Conservation (phyloP, 2,113 vertebrate species). For the Otus sunia region DNA sequence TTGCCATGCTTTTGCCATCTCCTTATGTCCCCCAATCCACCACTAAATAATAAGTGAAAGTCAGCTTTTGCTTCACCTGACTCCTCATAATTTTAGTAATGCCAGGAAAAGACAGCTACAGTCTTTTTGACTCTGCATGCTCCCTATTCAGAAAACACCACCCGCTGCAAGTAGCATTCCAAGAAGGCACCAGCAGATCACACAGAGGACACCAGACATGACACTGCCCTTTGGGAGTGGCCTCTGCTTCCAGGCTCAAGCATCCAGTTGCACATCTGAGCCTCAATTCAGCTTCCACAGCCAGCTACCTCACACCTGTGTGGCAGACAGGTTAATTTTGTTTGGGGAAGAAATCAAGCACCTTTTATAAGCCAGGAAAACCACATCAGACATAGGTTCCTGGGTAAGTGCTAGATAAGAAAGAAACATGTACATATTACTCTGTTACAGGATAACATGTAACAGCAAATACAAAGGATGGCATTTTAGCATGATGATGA, state of each 20-base stretch:
- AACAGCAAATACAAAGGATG: not conserved
- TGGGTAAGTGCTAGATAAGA: not conserved
- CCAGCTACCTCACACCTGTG: rapidly evolving
- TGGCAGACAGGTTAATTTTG: not conserved
- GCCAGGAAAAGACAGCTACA: not conserved
- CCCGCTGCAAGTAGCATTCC: rapidly evolving
- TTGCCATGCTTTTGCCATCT: not conserved
- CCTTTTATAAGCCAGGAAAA: not conserved
- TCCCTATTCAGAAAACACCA: not conserved
- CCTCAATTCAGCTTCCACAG: not conserved
- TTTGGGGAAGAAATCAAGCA: not conserved
- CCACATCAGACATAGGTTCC: not conserved
- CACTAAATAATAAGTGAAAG: not conserved
- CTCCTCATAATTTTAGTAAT: not conserved
- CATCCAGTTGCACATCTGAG: not conserved
- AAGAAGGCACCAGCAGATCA: not conserved
- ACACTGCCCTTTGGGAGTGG: not conserved
- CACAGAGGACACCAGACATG: rapidly evolving
- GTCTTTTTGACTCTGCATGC: rapidly evolving
- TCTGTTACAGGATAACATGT: not conserved
- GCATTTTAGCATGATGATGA: not conserved
- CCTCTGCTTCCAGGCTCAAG: not conserved
- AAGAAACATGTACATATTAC: not conserved
- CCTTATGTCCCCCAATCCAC: not conserved
- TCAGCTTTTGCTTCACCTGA: not conserved